phyloP scores from a whole-genome alignment of 2,797 vertebrate species.

The Cichlasoma orientale region DNA sequence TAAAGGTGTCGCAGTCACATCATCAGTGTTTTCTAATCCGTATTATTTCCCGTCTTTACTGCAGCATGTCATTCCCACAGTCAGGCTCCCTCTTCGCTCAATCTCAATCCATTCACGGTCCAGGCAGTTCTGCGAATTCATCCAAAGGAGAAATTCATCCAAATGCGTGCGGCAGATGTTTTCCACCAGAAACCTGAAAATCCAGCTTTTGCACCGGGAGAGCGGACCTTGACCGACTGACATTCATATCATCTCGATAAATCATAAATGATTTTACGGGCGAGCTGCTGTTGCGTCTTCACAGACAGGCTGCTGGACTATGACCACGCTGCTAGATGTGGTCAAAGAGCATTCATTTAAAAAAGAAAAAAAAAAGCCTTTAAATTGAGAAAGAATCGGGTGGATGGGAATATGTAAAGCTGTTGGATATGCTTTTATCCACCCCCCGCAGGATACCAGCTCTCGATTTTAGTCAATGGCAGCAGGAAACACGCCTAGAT shows the following conservation, averaged over 20 bases:
- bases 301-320: background rate
- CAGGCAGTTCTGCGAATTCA: background rate
- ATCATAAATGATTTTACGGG: constrained; percentile 30
- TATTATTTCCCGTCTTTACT: constrained; percentile 34
- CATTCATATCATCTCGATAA: constrained; percentile 74
- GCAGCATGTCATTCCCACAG: constrained; percentile 57
- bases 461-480: constrained; percentile 77
- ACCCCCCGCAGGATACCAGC: constrained; percentile 69
- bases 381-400: background rate
- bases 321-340: background rate
- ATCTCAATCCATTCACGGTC: constrained; percentile 17
- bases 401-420: constrained; percentile 6
- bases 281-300: constrained; percentile 3
- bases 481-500: constrained; percentile 87
- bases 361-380: background rate
- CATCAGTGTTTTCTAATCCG: constrained; percentile 53
- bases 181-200: constrained; percentile 29
- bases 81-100: constrained; percentile 42
- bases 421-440: constrained; percentile 29
- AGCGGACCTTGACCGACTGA: constrained; percentile 79
- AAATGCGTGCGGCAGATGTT: constrained; percentile 57
- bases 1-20: constrained; percentile 62
- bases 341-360: background rate
- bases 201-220: constrained; percentile 55
- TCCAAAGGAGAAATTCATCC: constrained; percentile 43